Evolutionary conservation across 2,888 invertebrate species (phyloP), one percentile per base, ranked within the genome.

Genomic region (Ptychoptera contaminata): DNA sequence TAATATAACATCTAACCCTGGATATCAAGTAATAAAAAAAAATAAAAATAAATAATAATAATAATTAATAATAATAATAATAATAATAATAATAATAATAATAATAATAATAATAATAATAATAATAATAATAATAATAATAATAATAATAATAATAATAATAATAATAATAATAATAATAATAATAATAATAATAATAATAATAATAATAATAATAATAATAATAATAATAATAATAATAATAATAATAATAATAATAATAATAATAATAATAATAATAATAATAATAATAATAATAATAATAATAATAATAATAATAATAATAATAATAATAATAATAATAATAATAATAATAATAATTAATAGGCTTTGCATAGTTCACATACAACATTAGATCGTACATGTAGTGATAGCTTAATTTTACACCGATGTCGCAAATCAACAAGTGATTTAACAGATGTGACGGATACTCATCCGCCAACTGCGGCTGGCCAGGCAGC

Each of bases 381-480:
- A 0, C 66, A 66, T 40, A 63, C 65, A 12, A 65, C 64, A 1
- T 47, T 66, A 49, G 65, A 66, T 50, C 58, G 66, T 12, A 66
- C 65, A 12, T 66, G 65, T 42, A 65, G 65, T 30, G 65, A 66
- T 36, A 64, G 64, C 47, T 56, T 64, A 1, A 63, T 65, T 3
- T 62, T 62, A 1, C 46, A 62, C 42, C 34, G 67, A 75, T 79
- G 77, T 51, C 70, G 82, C 42, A 82, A 81, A 55, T 84, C 84
- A 1, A 84, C 85, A 2, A 83, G 83, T 15, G 85, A 85, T 65
- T 65, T 85, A 52, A 78, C 78, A 8, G 79, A 80, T 50, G 59
- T 71, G 51, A 67, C 65, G 16, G 69, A 76, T 50, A 72, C 72
- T 2, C 70, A 70, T 41, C 42, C 12, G 34, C 43, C 36, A 37